phyloP scores from a whole-genome alignment of 2,888 invertebrate species.

The Ecliptopera silaceata region DNA sequence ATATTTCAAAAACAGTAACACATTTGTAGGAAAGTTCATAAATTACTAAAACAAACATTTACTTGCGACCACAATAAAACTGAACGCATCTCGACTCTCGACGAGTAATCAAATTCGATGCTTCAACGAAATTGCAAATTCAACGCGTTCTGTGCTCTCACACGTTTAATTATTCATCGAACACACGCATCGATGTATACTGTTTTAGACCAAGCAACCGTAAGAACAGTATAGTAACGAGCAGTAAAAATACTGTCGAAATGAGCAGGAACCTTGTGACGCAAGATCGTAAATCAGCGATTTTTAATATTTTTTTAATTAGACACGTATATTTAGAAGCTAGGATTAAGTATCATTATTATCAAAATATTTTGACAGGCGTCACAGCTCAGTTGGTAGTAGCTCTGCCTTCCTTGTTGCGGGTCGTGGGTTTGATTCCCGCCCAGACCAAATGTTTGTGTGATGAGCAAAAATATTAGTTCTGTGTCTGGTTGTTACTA shows the following conservation, averaged over 20 bases:
- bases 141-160: conserved; percentile 34
- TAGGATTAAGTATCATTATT: too few species aligned
- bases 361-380: too few species aligned
- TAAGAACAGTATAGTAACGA: conserved; percentile 1
- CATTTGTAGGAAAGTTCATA: conserved; percentile 8
- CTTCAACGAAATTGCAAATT: conserved; percentile 38
- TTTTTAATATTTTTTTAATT: too few species aligned
- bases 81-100: conserved; percentile 23
- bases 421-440: too few species aligned
- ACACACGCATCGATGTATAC: conserved; percentile 29
- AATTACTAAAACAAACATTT: conserved; percentile 22
- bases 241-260: neutral
- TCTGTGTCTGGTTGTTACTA: too few species aligned
- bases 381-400: too few species aligned
- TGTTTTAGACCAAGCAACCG: conserved; percentile 25
- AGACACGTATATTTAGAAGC: too few species aligned
- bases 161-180: conserved; percentile 32
- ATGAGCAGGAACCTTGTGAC: too few species aligned
- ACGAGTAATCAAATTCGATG: conserved; percentile 40
- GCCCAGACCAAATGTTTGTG: too few species aligned
- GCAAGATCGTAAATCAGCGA: too few species aligned
- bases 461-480: too few species aligned
- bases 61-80: conserved; percentile 34
- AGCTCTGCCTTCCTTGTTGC: too few species aligned
- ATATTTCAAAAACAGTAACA: neutral